These are phyloP conservation scores for Cremastinae sp. DNA, from an alignment of 2,888 invertebrate species.

Conservation along the genomic window DNA sequence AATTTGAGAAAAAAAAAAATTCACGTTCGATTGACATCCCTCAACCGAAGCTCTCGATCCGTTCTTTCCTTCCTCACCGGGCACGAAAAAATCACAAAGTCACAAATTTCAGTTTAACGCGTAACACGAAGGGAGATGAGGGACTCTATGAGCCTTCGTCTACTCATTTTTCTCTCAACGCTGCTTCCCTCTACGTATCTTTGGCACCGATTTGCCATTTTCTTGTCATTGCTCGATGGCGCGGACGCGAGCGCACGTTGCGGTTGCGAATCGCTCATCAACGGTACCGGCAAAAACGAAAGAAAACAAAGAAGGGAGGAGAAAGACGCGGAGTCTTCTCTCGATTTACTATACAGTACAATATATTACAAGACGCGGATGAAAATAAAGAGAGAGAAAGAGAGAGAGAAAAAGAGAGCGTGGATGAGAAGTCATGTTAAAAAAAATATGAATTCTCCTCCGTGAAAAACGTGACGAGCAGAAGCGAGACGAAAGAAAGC, in stretches of 20 bases:
- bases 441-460: not conserved
- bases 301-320: constrained; percentile 11
- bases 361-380: constrained; percentile 41
- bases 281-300: constrained; percentile 1
- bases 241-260: not conserved
- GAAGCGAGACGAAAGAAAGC: not conserved
- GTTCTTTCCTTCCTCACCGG: too few species aligned
- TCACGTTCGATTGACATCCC: not conserved
- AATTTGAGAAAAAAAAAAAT: not conserved
- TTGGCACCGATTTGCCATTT: constrained; percentile 54
- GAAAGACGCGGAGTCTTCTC: constrained; percentile 1
- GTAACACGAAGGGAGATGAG: not conserved
- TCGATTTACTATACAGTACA: constrained; percentile 33
- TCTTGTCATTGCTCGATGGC: constrained; percentile 36
- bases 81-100: not conserved
- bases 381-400: constrained; percentile 21
- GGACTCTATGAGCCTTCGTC: not conserved
- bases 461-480: too few species aligned
- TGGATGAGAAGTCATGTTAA: constrained; percentile 1
- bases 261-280: not conserved
- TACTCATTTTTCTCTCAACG: not conserved
- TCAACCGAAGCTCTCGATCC: not conserved
- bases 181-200: constrained; percentile 40
- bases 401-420: constrained; percentile 4
- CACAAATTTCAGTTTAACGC: not conserved